These are phyloP conservation scores for Todiramphus chloris DNA, from an alignment of 2,113 vertebrate species.

Conservation along the genomic window DNA sequence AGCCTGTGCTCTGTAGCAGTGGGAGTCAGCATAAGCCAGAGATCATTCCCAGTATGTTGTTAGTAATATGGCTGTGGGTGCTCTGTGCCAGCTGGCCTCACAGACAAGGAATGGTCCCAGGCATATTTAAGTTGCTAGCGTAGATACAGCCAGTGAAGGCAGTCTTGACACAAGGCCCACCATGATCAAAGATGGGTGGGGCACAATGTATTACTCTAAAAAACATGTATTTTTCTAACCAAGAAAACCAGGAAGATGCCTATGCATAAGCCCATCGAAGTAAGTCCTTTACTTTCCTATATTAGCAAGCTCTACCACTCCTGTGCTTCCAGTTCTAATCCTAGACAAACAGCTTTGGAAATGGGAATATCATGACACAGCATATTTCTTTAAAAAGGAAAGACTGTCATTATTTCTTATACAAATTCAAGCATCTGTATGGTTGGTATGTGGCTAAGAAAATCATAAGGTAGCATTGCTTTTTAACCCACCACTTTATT, in stretches of 20 bases:
- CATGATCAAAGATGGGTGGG: neutral
- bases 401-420: neutral
- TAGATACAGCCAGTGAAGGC: neutral
- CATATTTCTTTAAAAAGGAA: neutral
- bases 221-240: neutral
- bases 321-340: neutral
- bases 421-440: neutral
- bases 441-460: neutral
- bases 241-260: neutral
- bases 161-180: neutral
- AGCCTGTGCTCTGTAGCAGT: neutral
- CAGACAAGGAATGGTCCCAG: neutral
- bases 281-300: neutral
- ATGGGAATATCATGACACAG: neutral
- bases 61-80: neutral
- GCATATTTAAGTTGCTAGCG: neutral
- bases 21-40: neutral
- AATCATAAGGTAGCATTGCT: neutral
- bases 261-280: neutral
- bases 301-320: neutral
- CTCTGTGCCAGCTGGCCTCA: neutral
- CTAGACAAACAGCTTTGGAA: neutral
- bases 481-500: neutral
- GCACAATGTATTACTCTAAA: neutral
- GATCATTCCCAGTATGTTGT: neutral